phyloP scores from a whole-genome alignment of 53 echinoderm and acorn worm species.

The Apostichopus leukothele region DNA sequence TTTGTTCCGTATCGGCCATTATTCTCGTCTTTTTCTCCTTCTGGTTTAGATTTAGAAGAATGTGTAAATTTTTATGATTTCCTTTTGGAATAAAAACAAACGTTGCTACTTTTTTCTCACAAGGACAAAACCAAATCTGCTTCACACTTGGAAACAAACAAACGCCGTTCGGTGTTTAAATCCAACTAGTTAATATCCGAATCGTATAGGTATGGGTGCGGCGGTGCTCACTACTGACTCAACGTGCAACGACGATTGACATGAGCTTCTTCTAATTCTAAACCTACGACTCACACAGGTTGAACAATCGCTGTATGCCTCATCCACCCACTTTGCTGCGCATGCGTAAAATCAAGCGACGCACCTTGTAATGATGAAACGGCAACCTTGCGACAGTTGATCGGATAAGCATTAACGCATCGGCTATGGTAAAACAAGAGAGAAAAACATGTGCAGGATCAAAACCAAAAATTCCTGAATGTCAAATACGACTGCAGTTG shows the following conservation, averaged over 20 bases:
- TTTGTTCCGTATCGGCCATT: conserved; percentile 91
- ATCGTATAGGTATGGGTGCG: conserved; percentile 2
- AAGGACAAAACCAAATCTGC: background rate
- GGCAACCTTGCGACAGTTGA: no score
- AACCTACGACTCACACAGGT: conserved; percentile 19
- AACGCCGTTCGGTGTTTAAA: background rate
- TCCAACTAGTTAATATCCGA: background rate
- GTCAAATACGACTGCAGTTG: no score
- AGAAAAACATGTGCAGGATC: no score
- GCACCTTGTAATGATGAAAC: background rate
- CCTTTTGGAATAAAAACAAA: background rate
- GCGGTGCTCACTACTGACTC: conserved; percentile 30
- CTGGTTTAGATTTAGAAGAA: background rate
- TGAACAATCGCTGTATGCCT: background rate
- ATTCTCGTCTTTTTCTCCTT: background rate
- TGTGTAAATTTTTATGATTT: background rate
- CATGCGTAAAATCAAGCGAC: conserved; percentile 10
- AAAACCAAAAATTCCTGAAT: no score
- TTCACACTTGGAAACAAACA: background rate
- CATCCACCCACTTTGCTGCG: conserved; percentile 31
- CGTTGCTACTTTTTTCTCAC: background rate
- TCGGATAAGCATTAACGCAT: no score
- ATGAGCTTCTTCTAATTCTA: background rate
- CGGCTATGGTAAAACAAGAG: no score
- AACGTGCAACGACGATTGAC: background rate